A percentile compares a stretch with the other conserved stretches of the same genome.
phyloP scores from a whole-genome alignment of 2,113 vertebrate species.

The Heptranchias perlo region DNA sequence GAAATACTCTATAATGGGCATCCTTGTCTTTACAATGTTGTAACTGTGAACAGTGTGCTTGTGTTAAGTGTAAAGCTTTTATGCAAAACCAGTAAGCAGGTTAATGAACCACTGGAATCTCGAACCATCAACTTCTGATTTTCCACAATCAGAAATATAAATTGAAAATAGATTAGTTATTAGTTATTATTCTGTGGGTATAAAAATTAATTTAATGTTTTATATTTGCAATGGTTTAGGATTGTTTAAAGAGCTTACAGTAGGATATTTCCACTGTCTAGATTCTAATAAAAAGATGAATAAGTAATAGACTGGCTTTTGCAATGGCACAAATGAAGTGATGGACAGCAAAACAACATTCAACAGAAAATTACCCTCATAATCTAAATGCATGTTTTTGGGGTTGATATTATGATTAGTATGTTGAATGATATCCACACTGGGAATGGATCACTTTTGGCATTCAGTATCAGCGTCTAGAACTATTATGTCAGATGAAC shows the following conservation, averaged over 20 bases:
- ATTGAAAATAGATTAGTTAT: conserved; percentile 16
- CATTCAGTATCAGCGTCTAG: background rate
- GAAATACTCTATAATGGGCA: background rate
- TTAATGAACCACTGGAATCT: conserved; percentile 20
- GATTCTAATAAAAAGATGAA: conserved; percentile 32
- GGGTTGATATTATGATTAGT: background rate
- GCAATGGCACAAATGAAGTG: background rate
- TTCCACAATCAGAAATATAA: conserved; percentile 12
- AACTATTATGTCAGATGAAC: background rate
- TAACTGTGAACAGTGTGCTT: background rate
- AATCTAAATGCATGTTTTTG: background rate
- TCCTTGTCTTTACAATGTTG: background rate
- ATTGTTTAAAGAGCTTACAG: conserved; percentile 19
- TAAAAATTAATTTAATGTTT: conserved; percentile 12
- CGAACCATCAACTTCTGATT: background rate
- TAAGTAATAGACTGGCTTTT: conserved; percentile 17
- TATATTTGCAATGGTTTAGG: background rate
- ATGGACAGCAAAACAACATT: background rate
- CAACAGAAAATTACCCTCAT: background rate
- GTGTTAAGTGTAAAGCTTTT: conserved; percentile 21
- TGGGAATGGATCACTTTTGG: background rate
- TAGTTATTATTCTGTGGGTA: conserved; percentile 23
- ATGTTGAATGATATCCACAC: background rate
- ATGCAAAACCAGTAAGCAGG: conserved; percentile 1
- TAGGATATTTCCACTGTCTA: background rate